A percentile compares a stretch with the other conserved stretches of the same genome.
phyloP scores from a whole-genome alignment of 2,113 vertebrate species.

The Triplophysa siluroides region DNA sequence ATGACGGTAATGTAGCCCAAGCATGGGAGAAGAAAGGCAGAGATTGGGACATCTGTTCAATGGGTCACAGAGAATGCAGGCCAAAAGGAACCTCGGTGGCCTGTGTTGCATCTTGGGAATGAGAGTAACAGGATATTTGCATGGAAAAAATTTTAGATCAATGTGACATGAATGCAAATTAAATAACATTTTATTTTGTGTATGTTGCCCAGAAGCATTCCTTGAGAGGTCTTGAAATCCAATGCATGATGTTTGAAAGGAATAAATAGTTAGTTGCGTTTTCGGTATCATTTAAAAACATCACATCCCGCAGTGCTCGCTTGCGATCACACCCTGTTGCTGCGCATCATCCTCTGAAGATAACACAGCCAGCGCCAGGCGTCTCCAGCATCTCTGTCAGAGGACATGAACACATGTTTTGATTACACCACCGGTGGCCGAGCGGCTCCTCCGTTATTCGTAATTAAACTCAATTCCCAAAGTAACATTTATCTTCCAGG shows the following conservation, averaged over 20 bases:
- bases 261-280: background rate
- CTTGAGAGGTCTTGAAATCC: no score
- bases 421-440: slow-evolving; percentile 69
- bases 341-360: background rate
- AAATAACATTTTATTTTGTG: background rate
- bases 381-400: slow-evolving; percentile 37
- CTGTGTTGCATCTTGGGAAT: slow-evolving; percentile 38
- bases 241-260: background rate
- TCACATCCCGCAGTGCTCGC: no score
- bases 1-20: slow-evolving; percentile 90
- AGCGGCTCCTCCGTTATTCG: slow-evolving; percentile 77
- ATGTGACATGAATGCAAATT: background rate
- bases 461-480: slow-evolving; percentile 86
- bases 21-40: slow-evolving; percentile 89
- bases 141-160: background rate
- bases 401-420: slow-evolving; percentile 66
- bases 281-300: background rate
- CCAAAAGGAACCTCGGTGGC: slow-evolving; percentile 27
- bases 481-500: slow-evolving; percentile 86
- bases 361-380: background rate
- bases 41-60: slow-evolving; percentile 98
- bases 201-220: background rate
- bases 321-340: background rate
- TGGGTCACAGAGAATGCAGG: slow-evolving; percentile 46
- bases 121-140: slow-evolving; percentile 21